Base-by-base conservation (phyloP, 2,888 invertebrate species). In the Fragum whitleyi region DNA sequence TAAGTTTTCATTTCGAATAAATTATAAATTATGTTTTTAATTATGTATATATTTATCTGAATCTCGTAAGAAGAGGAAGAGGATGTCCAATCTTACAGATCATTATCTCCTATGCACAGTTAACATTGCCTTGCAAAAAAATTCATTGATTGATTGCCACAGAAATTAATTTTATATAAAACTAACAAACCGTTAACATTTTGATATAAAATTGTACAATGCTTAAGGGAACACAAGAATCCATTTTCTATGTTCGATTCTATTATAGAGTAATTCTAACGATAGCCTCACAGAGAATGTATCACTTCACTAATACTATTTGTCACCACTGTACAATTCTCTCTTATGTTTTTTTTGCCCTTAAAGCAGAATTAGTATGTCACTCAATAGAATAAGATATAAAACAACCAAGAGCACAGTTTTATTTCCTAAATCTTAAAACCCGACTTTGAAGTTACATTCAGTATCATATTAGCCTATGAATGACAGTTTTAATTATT, bases 191-290 rank as follows among this genome's bases (percentile, higher is more conserved):
- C 9, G 28, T 23, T 19, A 57, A 57, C 57, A 57, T 57, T 57
- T 57, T 57, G 57, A 57, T 57, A 26, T 53, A 57, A 57, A 57
- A 6, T 57, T 57, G 57, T 57, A 11, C 57, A 21, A 14, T 57
- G 57, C 57, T 23, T 6, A 26, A 19, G 57, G 57, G 57, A 57
- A 3, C 23, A 7, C 47, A 5, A 23, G 57, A 57, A 23, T 26
- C 57, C 57, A 57, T 57, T 57, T 26, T 23, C 57, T n/a, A 57
- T 57, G 57, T 57, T 57, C 26, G 14, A 26, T 21, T 57, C 28
- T 28, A 57, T 57, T 23, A 57, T 14, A 47, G 47, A 47, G n/a
- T n/a, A 9, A 9, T n/a, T n/a, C 47, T 47, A 47, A 47, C 14
- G 47, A 47, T 47, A 47, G 47, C 47, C n/a, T 47, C 3, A 47